Conservation (phyloP, 2,797 vertebrate genomes). For the Paedocypris micromegethes region DNA sequence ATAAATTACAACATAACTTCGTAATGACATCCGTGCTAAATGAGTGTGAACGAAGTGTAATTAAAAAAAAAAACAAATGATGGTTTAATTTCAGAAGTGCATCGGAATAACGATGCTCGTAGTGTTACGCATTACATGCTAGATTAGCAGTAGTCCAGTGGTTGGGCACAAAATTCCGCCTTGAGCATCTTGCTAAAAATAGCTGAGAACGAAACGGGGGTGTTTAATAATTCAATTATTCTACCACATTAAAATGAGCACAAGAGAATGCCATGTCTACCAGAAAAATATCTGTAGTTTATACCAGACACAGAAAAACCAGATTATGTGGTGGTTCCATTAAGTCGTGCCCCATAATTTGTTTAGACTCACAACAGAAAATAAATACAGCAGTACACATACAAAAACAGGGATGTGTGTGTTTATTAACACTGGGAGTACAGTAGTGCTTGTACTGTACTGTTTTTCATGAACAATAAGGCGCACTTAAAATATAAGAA, state of each 20-base stretch:
- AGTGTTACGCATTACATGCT: not conserved
- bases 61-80: not conserved
- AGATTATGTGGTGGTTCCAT: not conserved
- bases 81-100: not conserved
- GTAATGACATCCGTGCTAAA: not conserved
- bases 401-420: not conserved
- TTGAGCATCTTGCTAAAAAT: slow-evolving; percentile 23
- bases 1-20: no score
- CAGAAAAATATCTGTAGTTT: slow-evolving; percentile 6
- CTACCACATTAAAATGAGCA: slow-evolving; percentile 31
- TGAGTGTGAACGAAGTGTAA: not conserved
- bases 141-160: slow-evolving; percentile 8
- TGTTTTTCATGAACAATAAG: no score
- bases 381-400: not conserved
- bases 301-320: slow-evolving; percentile 10
- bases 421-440: no score
- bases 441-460: no score
- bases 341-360: not conserved
- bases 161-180: slow-evolving; percentile 17
- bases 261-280: slow-evolving; percentile 16
- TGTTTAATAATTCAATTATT: slow-evolving; percentile 38
- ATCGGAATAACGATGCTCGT: not conserved
- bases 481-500: no score
- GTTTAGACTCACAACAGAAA: not conserved
- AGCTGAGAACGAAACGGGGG: slow-evolving; percentile 19